A percentile compares a stretch with the other conserved stretches of the same genome.
These are phyloP conservation scores for Phalacrocorax aristotelis DNA, from an alignment of 2,113 vertebrate species.

Conservation along the genomic window DNA sequence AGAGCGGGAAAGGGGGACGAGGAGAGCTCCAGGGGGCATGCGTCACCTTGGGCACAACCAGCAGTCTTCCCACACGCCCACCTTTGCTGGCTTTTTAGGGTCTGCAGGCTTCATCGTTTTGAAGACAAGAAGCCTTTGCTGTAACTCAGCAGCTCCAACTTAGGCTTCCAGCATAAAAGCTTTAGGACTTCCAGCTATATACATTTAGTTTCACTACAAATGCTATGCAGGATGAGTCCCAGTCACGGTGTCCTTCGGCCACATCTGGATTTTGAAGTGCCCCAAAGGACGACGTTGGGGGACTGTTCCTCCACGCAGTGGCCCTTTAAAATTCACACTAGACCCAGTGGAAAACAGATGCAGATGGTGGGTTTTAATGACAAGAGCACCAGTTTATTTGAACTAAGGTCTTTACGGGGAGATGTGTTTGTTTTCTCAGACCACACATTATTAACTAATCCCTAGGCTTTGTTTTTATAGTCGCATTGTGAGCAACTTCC, in stretches of 20 bases:
- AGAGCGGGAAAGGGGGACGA: neutral
- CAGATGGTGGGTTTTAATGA: slow-evolving; percentile 57
- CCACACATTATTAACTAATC: slow-evolving; percentile 53
- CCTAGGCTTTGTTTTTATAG: slow-evolving; percentile 32
- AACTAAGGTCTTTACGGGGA: slow-evolving; percentile 6
- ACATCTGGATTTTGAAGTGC: neutral
- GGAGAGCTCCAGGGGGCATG: neutral
- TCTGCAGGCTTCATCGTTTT: neutral
- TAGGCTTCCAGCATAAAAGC: neutral
- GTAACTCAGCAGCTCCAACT: neutral
- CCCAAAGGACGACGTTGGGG: neutral
- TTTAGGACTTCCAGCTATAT: neutral
- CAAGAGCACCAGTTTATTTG: slow-evolving; percentile 52
- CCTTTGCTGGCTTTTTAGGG: neutral
- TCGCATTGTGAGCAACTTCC: neutral
- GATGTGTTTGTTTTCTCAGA: slow-evolving; percentile 53
- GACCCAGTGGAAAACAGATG: slow-evolving; percentile 9
- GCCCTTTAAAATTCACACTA: neutral
- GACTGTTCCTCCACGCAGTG: neutral
- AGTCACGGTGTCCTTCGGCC: neutral
- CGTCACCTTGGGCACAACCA: neutral
- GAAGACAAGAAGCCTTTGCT: neutral
- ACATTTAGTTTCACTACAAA: accelerated
- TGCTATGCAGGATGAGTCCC: neutral
- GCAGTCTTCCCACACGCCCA: neutral